Evolutionary conservation across 2,888 invertebrate genomes (phyloP), one percentile per base, ranked within the genome.

Genomic region (Notodonta dromedarius): DNA sequence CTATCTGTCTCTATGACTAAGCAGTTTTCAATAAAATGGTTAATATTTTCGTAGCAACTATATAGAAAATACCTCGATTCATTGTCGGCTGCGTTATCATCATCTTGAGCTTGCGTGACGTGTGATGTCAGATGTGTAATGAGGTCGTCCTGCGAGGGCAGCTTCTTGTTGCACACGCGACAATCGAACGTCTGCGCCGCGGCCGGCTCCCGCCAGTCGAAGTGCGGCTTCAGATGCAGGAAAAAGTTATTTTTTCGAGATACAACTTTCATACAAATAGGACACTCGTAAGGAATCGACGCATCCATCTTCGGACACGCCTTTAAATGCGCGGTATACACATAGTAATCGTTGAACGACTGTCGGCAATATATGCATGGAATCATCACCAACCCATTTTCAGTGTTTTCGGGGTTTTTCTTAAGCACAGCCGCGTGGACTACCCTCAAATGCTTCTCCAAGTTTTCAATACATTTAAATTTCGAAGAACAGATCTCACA

Each of bases 91-190:
- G 60, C 79, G 12, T 73, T 77, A 4, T 82, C 81, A 16, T 81
- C 80, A 0, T 85, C 86, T 11, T 90, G 89, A 7, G 84, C 82
- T 58, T 88, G 85, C 3, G 91, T 84, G 81, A 94, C 88, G 65
- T 94, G 94, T 13, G 85, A 86, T 0, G 92, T 89, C 24, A 94
- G 73, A 66, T 94, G 94, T 59, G 79, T 82, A 59, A 94, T 89
- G 16, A 94, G 83, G 61, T 76, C 68, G 11, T 86, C 88, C 65
- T 94, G 92, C 5, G 87, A 79, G 5, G 82, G 66, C 51, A 94
- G 75, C 67, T 84, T 85, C 74, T 85, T 85, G 57, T 64, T 78
- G 65, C 94, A 94, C 79, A 93, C 86, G 39, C 92, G 83, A 71
- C 94, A 94, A 58, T 89, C 85, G 55, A 75, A 78, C 16, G 59